A percentile compares a stretch with the other conserved stretches of the same genome.
phyloP scores from a whole-genome alignment of 2,797 vertebrate species.

The Falco concolor region DNA sequence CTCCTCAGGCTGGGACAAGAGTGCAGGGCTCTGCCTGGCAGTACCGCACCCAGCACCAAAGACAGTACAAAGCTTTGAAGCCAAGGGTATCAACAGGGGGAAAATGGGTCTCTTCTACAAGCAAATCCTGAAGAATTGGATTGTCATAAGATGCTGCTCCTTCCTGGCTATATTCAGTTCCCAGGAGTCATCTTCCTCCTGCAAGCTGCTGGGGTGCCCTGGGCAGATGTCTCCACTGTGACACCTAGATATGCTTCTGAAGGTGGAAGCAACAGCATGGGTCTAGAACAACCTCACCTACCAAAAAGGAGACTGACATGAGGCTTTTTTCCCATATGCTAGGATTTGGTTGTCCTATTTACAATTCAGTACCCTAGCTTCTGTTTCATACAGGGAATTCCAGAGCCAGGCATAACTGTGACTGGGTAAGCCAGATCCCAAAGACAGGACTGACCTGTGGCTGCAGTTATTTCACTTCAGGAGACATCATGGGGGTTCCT shows the following conservation, averaged over 20 bases:
- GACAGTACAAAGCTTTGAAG: background rate
- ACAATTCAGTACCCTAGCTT: background rate
- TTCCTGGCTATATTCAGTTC: background rate
- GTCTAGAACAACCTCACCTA: background rate
- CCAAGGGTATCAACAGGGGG: background rate
- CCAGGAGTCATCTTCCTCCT: background rate
- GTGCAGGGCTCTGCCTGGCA: background rate
- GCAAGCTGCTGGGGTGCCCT: background rate
- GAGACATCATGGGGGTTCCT: background rate
- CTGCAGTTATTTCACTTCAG: background rate
- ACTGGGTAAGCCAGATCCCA: background rate
- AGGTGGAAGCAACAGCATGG: background rate
- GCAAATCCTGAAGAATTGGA: background rate
- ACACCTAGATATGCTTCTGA: background rate
- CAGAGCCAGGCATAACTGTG: background rate
- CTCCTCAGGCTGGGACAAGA: background rate
- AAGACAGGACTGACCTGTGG: background rate
- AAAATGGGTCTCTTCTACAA: background rate
- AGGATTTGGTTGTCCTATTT: background rate
- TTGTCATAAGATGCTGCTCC: background rate
- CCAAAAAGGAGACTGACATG: background rate
- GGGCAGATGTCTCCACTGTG: background rate
- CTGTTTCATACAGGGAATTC: background rate
- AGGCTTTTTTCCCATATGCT: background rate
- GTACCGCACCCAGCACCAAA: background rate